Evolutionary conservation across 2,797 vertebrate species (phyloP).

Genomic region (Takifugu rubripes): DNA sequence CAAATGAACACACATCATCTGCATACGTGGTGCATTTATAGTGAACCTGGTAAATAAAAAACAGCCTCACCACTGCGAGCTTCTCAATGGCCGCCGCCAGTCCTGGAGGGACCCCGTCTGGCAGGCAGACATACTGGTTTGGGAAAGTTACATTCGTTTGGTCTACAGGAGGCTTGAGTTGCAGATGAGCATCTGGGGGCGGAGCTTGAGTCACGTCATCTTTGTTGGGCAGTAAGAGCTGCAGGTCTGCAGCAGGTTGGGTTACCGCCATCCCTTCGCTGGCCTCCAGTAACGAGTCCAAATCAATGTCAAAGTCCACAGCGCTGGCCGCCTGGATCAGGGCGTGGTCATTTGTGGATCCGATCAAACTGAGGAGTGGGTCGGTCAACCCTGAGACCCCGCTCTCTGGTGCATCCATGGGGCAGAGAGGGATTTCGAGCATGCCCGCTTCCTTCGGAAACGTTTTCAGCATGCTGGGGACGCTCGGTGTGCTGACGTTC

Average conservation of each 20-base stretch:
- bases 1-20: neutral
- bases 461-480: slow-evolving; percentile 90
- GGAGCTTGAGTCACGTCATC: slow-evolving; percentile 6
- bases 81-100: slow-evolving; percentile 49
- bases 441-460: slow-evolving; percentile 69
- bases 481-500: slow-evolving; percentile 69
- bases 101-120: slow-evolving; percentile 47
- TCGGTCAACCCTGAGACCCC: slow-evolving; percentile 67
- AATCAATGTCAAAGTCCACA: slow-evolving; percentile 83
- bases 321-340: slow-evolving; percentile 86
- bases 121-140: slow-evolving; percentile 21
- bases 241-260: slow-evolving; percentile 17
- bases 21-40: neutral
- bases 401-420: slow-evolving; percentile 46
- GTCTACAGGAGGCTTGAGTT: slow-evolving; percentile 16
- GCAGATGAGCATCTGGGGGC: neutral
- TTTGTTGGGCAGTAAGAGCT: neutral
- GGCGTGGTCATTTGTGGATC: slow-evolving; percentile 79
- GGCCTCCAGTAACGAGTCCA: slow-evolving; percentile 81
- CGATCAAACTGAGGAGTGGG: slow-evolving; percentile 82
- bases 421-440: slow-evolving; percentile 27
- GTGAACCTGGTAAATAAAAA: neutral
- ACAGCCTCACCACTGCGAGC: slow-evolving; percentile 43
- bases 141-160: neutral
- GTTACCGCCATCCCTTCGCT: slow-evolving; percentile 65